These are phyloP conservation scores for Hydraecia micacea DNA, from an alignment of 2,888 invertebrate species.

Conservation along the genomic window DNA sequence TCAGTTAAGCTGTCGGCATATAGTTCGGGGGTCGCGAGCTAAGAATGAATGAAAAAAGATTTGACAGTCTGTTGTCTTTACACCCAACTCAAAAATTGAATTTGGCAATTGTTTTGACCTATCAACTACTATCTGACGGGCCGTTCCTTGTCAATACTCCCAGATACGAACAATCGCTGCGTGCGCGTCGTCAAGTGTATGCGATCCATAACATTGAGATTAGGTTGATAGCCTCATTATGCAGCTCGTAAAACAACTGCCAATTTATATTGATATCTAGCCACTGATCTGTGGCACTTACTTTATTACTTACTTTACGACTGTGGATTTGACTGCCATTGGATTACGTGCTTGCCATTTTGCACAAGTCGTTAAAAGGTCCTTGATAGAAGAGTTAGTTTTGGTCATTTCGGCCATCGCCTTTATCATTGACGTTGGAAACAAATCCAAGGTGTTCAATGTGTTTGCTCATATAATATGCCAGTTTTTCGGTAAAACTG, in stretches of 20 bases:
- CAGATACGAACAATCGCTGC: background rate
- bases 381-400: background rate
- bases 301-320: background rate
- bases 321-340: background rate
- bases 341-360: conserved; percentile 18
- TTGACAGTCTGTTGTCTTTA: too few species aligned
- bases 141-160: background rate
- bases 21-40: too few species aligned
- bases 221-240: conserved; percentile 52
- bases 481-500: background rate
- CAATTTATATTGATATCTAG: conserved; percentile 24
- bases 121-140: background rate
- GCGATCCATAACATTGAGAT: conserved; percentile 6
- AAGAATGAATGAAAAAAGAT: too few species aligned
- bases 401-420: background rate
- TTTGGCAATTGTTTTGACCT: background rate
- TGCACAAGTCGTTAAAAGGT: background rate
- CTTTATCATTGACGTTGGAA: background rate
- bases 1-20: too few species aligned
- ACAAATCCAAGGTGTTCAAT: background rate
- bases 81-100: too few species aligned
- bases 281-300: conserved; percentile 6
- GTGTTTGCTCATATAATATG: background rate
- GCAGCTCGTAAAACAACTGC: conserved; percentile 42
- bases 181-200: conserved; percentile 10